phyloP scores from a whole-genome alignment of 1,140 invertebrate genomes.

The Panonychus citri region DNA sequence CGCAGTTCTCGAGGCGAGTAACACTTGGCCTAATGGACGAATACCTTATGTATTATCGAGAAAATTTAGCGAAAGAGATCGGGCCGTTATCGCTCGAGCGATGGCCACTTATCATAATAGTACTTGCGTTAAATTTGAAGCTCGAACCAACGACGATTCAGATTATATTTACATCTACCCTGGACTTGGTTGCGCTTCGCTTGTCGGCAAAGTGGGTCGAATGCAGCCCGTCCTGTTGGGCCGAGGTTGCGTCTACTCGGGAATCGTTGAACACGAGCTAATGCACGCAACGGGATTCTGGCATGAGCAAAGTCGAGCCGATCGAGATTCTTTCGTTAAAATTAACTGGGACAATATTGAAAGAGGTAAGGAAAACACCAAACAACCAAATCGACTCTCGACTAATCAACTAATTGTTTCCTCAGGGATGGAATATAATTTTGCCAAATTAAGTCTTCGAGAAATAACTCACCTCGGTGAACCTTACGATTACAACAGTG shows the following conservation, averaged over 20 bases:
- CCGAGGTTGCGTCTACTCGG: conserved; percentile 24
- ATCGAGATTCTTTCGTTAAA: conserved; percentile 37
- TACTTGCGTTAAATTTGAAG: conserved; percentile 24
- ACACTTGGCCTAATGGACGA: conserved; percentile 10
- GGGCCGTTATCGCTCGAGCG: neutral
- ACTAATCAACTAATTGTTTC: neutral
- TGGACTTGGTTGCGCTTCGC: conserved; percentile 3
- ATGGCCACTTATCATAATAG: neutral
- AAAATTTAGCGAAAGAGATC: conserved; percentile 7
- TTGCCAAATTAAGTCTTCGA: conserved; percentile 12
- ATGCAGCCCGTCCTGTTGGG: conserved; percentile 11
- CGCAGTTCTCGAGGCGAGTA: neutral
- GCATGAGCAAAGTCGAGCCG: conserved; percentile 37
- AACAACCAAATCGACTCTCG: neutral
- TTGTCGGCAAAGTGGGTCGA: conserved; percentile 11
- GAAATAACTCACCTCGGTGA: conserved; percentile 6
- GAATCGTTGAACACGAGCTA: conserved; percentile 54
- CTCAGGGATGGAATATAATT: conserved; percentile 13
- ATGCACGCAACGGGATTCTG: conserved; percentile 49
- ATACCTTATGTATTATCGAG: conserved; percentile 12
- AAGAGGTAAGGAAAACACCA: conserved; percentile 1
- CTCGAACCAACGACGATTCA: conserved; percentile 16
- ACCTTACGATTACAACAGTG: conserved; percentile 11
- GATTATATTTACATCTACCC: conserved; percentile 1
- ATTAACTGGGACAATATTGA: conserved; percentile 39